These are phyloP conservation scores for Cavia porcellus DNA, from an alignment of 2,113 vertebrate species.

Conservation along the genomic window DNA sequence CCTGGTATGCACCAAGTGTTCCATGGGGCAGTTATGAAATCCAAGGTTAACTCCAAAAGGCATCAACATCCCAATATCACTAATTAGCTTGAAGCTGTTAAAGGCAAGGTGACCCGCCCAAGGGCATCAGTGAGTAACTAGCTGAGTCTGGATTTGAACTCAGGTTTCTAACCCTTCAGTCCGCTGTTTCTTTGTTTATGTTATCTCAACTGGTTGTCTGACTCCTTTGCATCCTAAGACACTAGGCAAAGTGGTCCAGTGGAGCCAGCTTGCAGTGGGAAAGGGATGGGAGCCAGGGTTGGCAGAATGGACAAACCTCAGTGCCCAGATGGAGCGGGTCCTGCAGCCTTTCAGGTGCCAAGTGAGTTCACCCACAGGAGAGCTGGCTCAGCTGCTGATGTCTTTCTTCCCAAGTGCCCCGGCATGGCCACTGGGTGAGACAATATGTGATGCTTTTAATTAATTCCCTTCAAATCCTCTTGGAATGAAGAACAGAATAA, in stretches of 20 bases:
- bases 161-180: not conserved
- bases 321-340: not conserved
- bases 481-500: constrained; percentile 14
- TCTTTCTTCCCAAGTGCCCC: not conserved
- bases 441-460: not conserved
- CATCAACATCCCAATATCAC: not conserved
- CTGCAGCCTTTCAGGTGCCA: not conserved
- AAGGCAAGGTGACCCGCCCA: not conserved
- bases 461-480: constrained; percentile 25
- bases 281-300: not conserved
- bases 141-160: constrained; percentile 12
- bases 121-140: not conserved
- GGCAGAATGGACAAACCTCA: fast-evolving
- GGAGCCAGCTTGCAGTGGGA: not conserved
- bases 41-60: not conserved
- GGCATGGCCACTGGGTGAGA: not conserved
- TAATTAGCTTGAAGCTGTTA: not conserved
- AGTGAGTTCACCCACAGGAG: not conserved
- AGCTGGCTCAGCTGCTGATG: not conserved
- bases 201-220: not conserved
- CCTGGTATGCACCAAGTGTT: not conserved
- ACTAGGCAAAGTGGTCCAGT: not conserved
- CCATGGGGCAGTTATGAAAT: not conserved
- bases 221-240: not conserved
- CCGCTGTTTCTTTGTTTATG: not conserved